Evolutionary conservation across 2,113 vertebrate genomes (phyloP).

Genomic region (Rhinolophus sinicus): DNA sequence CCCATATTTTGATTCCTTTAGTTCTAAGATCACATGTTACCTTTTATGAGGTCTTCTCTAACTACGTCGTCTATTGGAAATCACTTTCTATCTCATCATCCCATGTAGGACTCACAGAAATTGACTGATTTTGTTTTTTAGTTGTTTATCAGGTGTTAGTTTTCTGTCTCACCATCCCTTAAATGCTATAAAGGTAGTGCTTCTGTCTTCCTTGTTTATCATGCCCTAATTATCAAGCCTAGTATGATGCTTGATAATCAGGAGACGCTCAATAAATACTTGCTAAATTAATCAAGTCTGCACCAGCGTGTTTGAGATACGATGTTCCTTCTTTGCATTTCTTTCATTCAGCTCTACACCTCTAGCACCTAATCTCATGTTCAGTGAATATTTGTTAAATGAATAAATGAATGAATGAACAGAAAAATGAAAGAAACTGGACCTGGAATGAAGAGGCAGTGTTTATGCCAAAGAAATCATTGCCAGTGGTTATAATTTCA

Average conservation of each 20-base stretch:
- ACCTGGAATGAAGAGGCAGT: not conserved
- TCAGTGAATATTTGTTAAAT: not conserved
- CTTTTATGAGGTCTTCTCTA: not conserved
- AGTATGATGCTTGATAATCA: accelerated
- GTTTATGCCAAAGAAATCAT: not conserved
- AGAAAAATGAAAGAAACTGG: not conserved
- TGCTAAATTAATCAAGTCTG: not conserved
- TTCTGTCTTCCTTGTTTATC: not conserved
- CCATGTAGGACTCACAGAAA: accelerated
- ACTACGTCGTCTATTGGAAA: not conserved
- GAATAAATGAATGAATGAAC: not conserved
- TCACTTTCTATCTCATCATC: not conserved
- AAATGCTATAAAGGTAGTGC: no score
- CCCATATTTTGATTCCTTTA: accelerated
- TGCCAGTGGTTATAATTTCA: not conserved
- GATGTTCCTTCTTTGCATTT: not conserved
- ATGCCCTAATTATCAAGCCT: no score
- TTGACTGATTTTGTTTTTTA: not conserved
- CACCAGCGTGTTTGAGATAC: not conserved
- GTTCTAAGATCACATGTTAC: not conserved
- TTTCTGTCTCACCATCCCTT: not conserved
- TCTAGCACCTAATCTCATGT: not conserved
- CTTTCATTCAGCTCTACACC: not conserved
- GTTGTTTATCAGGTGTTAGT: not conserved
- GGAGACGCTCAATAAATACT: not conserved